Conservation (phyloP, 2,888 invertebrate species). For the Venusia cambrica region DNA sequence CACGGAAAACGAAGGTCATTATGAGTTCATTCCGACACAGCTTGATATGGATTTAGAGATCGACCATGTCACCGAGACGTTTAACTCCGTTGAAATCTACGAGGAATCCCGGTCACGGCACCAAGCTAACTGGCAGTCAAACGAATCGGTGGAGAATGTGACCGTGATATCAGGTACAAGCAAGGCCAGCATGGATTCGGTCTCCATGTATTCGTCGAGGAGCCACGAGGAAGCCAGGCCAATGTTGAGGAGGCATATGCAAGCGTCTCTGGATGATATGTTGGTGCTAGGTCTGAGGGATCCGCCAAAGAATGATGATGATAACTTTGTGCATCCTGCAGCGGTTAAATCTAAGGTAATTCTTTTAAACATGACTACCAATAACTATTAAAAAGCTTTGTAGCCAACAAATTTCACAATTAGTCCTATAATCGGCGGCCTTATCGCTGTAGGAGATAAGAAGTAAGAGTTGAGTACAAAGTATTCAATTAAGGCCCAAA, state of each 20-base stretch:
- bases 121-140: constrained; percentile 54
- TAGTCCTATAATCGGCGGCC: too few relatives aligned
- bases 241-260: constrained; percentile 53
- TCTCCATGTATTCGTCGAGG: constrained; percentile 81
- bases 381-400: too few relatives aligned
- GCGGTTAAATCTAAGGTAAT: constrained; percentile 66
- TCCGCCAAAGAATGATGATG: constrained; percentile 51
- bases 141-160: constrained; percentile 80
- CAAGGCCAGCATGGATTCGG: constrained; percentile 74
- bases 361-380: too few relatives aligned
- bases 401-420: too few relatives aligned
- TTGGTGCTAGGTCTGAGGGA: constrained; percentile 69
- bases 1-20: constrained; percentile 68
- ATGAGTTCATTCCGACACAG: constrained; percentile 59
- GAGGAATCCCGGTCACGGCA: constrained; percentile 54
- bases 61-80: constrained; percentile 56
- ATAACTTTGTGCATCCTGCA: constrained; percentile 69
- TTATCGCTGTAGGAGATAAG: too few relatives aligned
- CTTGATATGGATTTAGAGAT: constrained; percentile 56
- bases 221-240: constrained; percentile 77
- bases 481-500: too few relatives aligned
- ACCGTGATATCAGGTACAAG: constrained; percentile 65
- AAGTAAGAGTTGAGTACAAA: too few relatives aligned
- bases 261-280: constrained; percentile 82
- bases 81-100: constrained; percentile 69